Base-by-base conservation (phyloP, 2,113 vertebrate genomes). In the Crocuta crocuta region DNA sequence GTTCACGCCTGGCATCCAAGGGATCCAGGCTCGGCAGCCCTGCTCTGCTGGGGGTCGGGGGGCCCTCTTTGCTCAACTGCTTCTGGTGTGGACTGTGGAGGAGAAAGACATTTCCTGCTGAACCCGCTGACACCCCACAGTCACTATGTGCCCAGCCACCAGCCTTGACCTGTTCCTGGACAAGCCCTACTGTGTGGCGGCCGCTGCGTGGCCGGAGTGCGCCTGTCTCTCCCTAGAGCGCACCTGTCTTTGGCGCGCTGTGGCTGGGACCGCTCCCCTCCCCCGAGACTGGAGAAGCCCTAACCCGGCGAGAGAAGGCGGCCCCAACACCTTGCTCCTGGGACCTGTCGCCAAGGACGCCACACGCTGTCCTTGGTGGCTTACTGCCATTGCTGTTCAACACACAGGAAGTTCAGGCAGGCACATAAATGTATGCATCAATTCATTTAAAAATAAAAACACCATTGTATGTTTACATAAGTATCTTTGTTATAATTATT, bases 151-250 rank as follows among this genome's bases (percentile, higher is more conserved):
- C 5, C 31, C 73, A 26, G 73, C 3, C 63, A 17, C 24, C 33
- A 1, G 53, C 6, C 6, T 4, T 0, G 10, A 3, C 82, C 26
- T 48, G 19, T 11, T 0, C 5, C 2, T 2, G 10, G 39, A 31
- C 63, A 19, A 2, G 31, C 4, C 10, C 0, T 1, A 24, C 0
- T 4, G 0, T 0, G n/a, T 11, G 63, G 63, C 4, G 26, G 63
- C 26, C 63, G 2, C 26, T 26, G 5, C 26, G 63, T 24, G 24
- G 35, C 12, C 10, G 1, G 24, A 16, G 74, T 1, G 13, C 13
- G 1, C 7, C 12, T 6, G 24, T 3, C 43, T 4, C 73, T 43
- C 24, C 2, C 1, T 24, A 10, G 24, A 17, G 43, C 73, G 13
- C 73, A 26, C 24, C 43, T 15, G 74, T 78, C 43, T 15, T 48